Evolutionary conservation across 53 echinoderm and acorn worm species (phyloP), one percentile per base, ranked within the genome.

Genomic region (Luidia sarsii): DNA sequence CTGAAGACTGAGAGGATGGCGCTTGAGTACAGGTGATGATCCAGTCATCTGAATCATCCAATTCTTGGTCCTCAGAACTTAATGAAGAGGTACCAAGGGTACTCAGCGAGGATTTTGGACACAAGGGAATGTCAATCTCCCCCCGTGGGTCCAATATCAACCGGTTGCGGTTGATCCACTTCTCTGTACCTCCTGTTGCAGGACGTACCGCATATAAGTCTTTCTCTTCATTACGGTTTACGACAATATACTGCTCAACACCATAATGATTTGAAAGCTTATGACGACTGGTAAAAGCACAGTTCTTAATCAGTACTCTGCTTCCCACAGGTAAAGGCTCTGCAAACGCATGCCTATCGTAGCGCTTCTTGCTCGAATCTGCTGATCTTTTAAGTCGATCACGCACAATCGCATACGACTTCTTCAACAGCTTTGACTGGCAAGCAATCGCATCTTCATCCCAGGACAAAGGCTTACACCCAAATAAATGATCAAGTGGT

Each of bases 401-500:
- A 21, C 18, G 15, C 4, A 68, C 68, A 1, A 68, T 1, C 0
- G 0, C 50, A 2, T 9, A 30, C 3, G 50, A 48, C 11, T 30
- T 10, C 2, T 10, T 33, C 49, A 68, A 11, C 16, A 48, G 28
- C 48, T 68, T 4, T 14, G 68, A 28, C 11, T 68, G 68, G 0
- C 49, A 31, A 13, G 7, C 16, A 30, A 68, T 50, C 48, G 49
- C 48, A 1, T 68, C 49, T 8, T 48, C 30, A 9, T 19, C 68
- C 68, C 68, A 68, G 29, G 48, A 24, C 10, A 15, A 10, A 48
- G 29, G 48, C 18, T 48, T 68, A 3, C 49, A 30, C 31, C 68
- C 68, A 3, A 68, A 30, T 3, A 68, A 48, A 15, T 68, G 68
- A 16, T 50, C 77, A 5, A 75, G 25, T 19, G 77, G 77, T 16